Percentiles rank a stretch among this genome's conserved stretches.
Evolutionary conservation across 2,888 invertebrate species (phyloP).

Genomic region (Blastobasis lacticolella): DNA sequence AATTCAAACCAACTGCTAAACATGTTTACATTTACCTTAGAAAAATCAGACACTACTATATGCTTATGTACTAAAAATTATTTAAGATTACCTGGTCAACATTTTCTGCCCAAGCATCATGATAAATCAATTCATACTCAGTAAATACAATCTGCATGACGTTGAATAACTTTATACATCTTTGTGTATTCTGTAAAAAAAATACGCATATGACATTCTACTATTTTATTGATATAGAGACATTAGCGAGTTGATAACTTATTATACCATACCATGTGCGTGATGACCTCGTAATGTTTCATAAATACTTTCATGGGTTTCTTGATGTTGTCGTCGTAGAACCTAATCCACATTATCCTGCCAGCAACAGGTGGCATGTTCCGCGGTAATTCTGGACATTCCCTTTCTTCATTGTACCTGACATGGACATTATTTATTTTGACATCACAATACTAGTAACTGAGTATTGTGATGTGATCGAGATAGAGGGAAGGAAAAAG

Average conservation of each 20-base stretch:
- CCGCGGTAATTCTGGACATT: conserved; percentile 80
- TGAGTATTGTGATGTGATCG: no score
- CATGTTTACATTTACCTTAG: no score
- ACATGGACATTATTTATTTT: no score
- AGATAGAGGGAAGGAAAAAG: no score
- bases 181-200: conserved; percentile 77
- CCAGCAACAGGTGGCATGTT: conserved; percentile 88
- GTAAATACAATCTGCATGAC: conserved; percentile 85
- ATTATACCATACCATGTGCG: conserved; percentile 40
- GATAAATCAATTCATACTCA: conserved; percentile 88
- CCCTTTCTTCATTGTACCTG: conserved; percentile 84
- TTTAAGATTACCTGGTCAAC: conserved; percentile 75
- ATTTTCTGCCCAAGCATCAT: conserved; percentile 86
- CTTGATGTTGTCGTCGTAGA: conserved; percentile 82
- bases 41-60: no score
- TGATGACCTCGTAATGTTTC: conserved; percentile 58
- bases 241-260: no score
- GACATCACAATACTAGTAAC: no score
- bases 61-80: not conserved
- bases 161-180: conserved; percentile 85
- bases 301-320: conserved; percentile 80
- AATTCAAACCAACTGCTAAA: no score
- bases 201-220: not conserved
- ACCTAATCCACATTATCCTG: conserved; percentile 87
- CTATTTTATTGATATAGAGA: no score